Percentiles rank a stretch among this genome's conserved stretches.
These are phyloP conservation scores for Actinostola sp. DNA, from an alignment of 92 coral and sea anemone genomes.

Conservation along the genomic window DNA sequence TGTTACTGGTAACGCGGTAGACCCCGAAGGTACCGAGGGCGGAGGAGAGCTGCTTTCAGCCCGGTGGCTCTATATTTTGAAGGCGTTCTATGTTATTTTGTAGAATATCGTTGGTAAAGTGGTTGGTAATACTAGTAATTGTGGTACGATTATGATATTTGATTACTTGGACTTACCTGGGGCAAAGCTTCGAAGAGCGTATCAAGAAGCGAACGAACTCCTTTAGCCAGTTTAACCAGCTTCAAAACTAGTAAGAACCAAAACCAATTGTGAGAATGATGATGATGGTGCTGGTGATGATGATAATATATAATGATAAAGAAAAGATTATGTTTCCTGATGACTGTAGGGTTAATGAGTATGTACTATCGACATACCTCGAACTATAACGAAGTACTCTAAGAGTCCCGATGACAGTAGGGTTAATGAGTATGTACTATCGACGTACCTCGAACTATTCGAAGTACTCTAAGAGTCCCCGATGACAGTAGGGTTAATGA, in stretches of 20 bases:
- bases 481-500: slow-evolving; percentile 82
- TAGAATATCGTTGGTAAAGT: too few relatives aligned
- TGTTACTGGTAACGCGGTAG: too few relatives aligned
- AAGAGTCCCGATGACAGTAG: slow-evolving; percentile 77
- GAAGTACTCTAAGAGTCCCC: slow-evolving; percentile 83
- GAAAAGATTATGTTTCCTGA: background rate
- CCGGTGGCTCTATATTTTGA: too few relatives aligned
- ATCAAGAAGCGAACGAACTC: slow-evolving; percentile 92
- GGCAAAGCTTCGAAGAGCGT: slow-evolving; percentile 91
- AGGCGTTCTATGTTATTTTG: too few relatives aligned
- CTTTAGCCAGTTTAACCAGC: slow-evolving; percentile 94
- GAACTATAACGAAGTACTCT: slow-evolving; percentile 81
- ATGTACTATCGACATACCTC: slow-evolving; percentile 45
- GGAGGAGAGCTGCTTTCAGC: too few relatives aligned
- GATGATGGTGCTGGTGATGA: background rate
- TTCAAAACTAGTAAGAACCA: slow-evolving; percentile 66
- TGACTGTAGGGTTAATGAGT: background rate
- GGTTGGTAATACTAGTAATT: too few relatives aligned
- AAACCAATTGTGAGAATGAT: background rate
- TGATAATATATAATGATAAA: background rate
- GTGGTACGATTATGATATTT: background rate
- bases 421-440: slow-evolving; percentile 76
- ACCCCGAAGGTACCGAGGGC: too few relatives aligned
- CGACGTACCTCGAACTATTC: too few relatives aligned
- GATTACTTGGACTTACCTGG: slow-evolving; percentile 67